A percentile compares a stretch with the other conserved stretches of the same genome.
These are phyloP conservation scores for Acropora tenuis DNA, from an alignment of 64 coral and sea anemone genomes.

Conservation along the genomic window DNA sequence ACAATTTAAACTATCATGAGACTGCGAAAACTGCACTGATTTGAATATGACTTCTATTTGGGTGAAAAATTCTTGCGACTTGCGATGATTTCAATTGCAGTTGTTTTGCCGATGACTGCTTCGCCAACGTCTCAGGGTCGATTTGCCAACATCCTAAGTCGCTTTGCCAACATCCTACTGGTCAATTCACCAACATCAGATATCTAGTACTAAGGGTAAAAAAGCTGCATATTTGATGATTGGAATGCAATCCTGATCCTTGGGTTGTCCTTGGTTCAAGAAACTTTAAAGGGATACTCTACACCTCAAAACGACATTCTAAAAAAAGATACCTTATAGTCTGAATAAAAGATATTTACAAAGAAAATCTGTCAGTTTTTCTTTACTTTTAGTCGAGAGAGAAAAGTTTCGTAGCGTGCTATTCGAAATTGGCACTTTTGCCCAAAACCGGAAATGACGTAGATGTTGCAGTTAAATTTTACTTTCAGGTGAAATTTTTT, in stretches of 20 bases:
- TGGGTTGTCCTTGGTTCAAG: too few relatives aligned
- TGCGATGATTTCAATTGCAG: not conserved
- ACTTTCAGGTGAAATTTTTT: too few relatives aligned
- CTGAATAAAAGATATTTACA: conserved; percentile 9
- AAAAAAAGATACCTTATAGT: conserved; percentile 8
- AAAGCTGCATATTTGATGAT: too few relatives aligned
- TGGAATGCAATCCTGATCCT: too few relatives aligned
- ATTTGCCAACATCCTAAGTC: too few relatives aligned
- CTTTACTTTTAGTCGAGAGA: conserved; percentile 8
- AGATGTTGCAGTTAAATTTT: too few relatives aligned
- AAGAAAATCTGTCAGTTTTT: conserved; percentile 7
- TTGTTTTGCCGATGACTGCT: too few relatives aligned
- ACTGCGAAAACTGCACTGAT: not conserved
- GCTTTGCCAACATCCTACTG: too few relatives aligned
- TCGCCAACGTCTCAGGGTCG: too few relatives aligned
- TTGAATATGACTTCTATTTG: not conserved
- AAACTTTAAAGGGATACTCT: conserved; percentile 16
- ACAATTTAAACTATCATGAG: not conserved
- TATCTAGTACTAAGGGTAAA: too few relatives aligned
- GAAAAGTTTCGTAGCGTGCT: not conserved
- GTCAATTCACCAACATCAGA: too few relatives aligned
- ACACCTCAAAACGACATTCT: not conserved
- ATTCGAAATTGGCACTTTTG: not conserved
- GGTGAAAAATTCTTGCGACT: not conserved
- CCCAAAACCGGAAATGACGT: not conserved